Evolutionary conservation across 2,113 vertebrate genomes (phyloP).

Genomic region (Notarius lentiginosus): DNA sequence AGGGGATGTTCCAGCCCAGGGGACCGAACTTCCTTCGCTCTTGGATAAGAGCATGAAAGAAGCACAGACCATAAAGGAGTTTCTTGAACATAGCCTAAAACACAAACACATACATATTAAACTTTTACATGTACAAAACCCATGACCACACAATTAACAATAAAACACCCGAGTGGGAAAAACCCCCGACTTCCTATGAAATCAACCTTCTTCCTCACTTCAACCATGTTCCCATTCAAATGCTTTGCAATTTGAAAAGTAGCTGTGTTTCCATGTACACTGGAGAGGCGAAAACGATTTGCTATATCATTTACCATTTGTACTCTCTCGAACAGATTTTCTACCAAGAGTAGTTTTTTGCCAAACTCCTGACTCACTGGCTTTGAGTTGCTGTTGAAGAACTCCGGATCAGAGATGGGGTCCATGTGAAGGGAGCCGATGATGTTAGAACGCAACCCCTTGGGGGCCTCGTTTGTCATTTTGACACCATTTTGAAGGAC

Average conservation of each 20-base stretch:
- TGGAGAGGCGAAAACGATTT: not conserved
- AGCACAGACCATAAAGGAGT: constrained; percentile 83
- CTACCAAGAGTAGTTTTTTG: not conserved
- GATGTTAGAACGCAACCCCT: constrained; percentile 84
- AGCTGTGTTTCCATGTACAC: not conserved
- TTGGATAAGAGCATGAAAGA: constrained; percentile 86
- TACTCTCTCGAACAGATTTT: not conserved
- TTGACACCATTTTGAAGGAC: constrained; percentile 90
- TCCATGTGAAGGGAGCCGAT: constrained; percentile 85
- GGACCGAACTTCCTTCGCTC: constrained; percentile 88
- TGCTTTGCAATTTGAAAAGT: not conserved
- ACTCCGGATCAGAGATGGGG: constrained; percentile 81
- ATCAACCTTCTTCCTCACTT: not conserved
- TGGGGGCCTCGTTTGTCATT: constrained; percentile 90
- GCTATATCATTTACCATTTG: not conserved
- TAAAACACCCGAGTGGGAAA: not conserved
- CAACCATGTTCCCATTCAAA: not conserved
- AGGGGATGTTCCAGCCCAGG: constrained; percentile 87
- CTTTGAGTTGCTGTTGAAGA: constrained; percentile 82
- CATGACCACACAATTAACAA: not conserved
- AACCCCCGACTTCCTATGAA: not conserved
- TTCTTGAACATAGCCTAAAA: constrained; percentile 85
- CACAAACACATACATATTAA: not conserved
- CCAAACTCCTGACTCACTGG: constrained; percentile 68
- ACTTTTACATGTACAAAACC: not conserved